Evolutionary conservation across 2,888 invertebrate species (phyloP).

Genomic region (Drosophila conformis): DNA sequence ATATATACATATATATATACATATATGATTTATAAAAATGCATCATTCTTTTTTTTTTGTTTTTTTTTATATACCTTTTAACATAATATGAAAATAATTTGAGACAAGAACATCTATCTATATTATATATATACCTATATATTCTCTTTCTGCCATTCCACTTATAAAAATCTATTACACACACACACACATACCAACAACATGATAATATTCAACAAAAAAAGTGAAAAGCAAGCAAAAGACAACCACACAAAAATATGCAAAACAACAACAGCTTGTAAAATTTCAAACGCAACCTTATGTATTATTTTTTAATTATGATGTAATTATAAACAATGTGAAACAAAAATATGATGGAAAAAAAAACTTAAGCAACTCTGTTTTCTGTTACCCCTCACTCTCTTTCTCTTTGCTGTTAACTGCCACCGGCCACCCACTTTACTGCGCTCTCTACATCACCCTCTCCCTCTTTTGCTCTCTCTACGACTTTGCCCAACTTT

Average conservation of each 20-base stretch:
- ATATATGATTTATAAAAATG: slow-evolving; percentile 45
- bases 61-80: slow-evolving; percentile 71
- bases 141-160: slow-evolving; percentile 73
- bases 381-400: slow-evolving; percentile 48
- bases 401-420: slow-evolving; percentile 11
- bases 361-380: slow-evolving; percentile 64
- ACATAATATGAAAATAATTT: slow-evolving; percentile 64
- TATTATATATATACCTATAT: slow-evolving; percentile 30
- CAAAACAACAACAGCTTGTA: slow-evolving; percentile 64
- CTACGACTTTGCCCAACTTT: slow-evolving; percentile 18
- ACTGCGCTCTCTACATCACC: slow-evolving; percentile 1
- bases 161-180: slow-evolving; percentile 34
- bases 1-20: slow-evolving; percentile 55
- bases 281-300: slow-evolving; percentile 82
- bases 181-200: slow-evolving; percentile 33
- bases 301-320: slow-evolving; percentile 84
- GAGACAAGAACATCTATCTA: slow-evolving; percentile 46
- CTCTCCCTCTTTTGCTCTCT: slow-evolving; percentile 13
- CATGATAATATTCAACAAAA: slow-evolving; percentile 39
- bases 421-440: slow-evolving; percentile 6
- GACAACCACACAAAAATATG: slow-evolving; percentile 53
- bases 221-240: slow-evolving; percentile 38
- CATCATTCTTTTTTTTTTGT: slow-evolving; percentile 47
- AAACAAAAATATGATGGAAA: slow-evolving; percentile 78
- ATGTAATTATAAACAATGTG: slow-evolving; percentile 84